Conservation (phyloP, 2,797 vertebrate genomes). For the Lutjanus argentimaculatus region DNA sequence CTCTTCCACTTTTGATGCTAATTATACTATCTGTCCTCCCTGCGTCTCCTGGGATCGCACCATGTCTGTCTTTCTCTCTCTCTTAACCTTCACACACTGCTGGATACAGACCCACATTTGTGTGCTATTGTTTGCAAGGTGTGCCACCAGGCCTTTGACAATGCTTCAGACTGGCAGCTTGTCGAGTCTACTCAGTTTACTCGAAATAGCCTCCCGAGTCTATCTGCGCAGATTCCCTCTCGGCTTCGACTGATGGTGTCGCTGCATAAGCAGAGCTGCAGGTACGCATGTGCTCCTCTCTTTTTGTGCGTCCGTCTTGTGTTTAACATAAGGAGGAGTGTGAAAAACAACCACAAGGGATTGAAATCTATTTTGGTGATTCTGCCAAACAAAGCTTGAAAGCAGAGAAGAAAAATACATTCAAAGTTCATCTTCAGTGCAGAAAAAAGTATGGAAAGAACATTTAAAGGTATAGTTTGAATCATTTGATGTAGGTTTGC, state of each 20-base stretch:
- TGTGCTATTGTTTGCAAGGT: constrained; percentile 55
- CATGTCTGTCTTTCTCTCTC: constrained; percentile 58
- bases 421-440: neutral
- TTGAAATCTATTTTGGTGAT: constrained; percentile 41
- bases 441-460: constrained; percentile 16
- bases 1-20: constrained; percentile 73
- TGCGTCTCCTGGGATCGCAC: constrained; percentile 70
- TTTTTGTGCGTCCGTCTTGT: constrained; percentile 3
- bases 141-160: constrained; percentile 64
- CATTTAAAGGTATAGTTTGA: neutral
- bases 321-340: constrained; percentile 24
- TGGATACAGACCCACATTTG: constrained; percentile 45
- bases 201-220: constrained; percentile 44
- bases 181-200: constrained; percentile 58
- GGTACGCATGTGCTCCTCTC: constrained; percentile 26
- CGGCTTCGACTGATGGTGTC: constrained; percentile 16
- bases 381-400: constrained; percentile 20
- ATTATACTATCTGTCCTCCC: constrained; percentile 78
- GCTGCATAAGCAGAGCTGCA: constrained; percentile 45
- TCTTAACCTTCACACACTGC: constrained; percentile 75
- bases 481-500: no score
- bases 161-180: constrained; percentile 67
- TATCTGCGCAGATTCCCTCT: constrained; percentile 28
- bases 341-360: constrained; percentile 33
- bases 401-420: constrained; percentile 1